Base-by-base conservation (phyloP, 2,113 vertebrate genomes). In the Coreoperca whiteheadi region DNA sequence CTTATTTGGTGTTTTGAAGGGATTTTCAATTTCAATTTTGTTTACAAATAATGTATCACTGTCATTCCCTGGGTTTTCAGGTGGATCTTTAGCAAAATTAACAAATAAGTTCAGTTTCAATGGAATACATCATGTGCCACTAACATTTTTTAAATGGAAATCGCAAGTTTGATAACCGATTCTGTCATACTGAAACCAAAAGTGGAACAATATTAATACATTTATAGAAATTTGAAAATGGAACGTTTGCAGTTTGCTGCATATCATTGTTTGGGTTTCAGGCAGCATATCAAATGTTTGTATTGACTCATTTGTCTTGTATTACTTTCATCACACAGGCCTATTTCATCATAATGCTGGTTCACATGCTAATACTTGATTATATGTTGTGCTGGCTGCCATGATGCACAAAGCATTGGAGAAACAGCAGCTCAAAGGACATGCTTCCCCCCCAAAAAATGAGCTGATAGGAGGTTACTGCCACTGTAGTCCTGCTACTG, bases 351-450 rank as follows among this genome's bases (percentile, higher is more conserved):
- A 28, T 48, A 9, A 39, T 23, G 23, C 56, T 65, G 69, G 50
- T 61, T 77, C 67, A 68, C 56, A 30, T 65, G 51, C 46, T 10
- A 20, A 32, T 73, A 66, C 39, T 65, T 87, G 68, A 83, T 59
- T 68, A 73, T 34, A 43, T 78, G 39, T 41, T 51, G 18, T 57
- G 46, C 41, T 14, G 2, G 50, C 60, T 71, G 64, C 50, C 41
- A 20, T 63, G 30, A 74, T 21, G 56, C 51, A 64, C 51, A 61
- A 60, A 21, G 43, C 43, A 46, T 46, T 4, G 14, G 43, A 15
- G 43, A 46, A 4, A 16, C 43, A 46, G 43, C 54, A 1, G 34
- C 66, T 70, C 41, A 32, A 32, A 56, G 61, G 28, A 16, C n/a
- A 30, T 56, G n/a, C 10, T 32, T 23, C 63, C 16, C 23, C 0